Evolutionary conservation across 2,888 invertebrate genomes (phyloP), one percentile per base, ranked within the genome.

Genomic region (Cerastis rubricosa): DNA sequence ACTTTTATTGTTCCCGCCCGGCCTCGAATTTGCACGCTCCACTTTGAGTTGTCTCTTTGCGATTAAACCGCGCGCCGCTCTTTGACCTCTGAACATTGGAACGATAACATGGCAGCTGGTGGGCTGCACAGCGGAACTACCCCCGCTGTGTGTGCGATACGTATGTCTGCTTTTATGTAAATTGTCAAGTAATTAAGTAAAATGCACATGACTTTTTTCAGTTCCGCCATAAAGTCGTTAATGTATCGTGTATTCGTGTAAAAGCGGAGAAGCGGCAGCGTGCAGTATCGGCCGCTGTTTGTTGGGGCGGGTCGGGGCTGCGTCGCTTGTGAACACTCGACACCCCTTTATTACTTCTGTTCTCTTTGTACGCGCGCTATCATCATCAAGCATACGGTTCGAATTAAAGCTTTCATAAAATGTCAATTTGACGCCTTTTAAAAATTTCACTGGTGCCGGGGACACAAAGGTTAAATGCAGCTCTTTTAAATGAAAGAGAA

Each of bases 1-100:
- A 96, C 93, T 96, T 95, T 96, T 96, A 95, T 96, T 96, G 96
- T 96, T 94, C 93, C 93, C 92, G 89, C 90, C 90, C 92, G 92
- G 91, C 92, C 94, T 94, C 94, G 92, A 95, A 95, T 96, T 96
- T 95, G 94, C 96, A 95, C 95, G 96, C 94, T 95, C 91, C 94
- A 95, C 95, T 96, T 96, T 96, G 95, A 95, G 91, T 90, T 91
- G 92, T 92, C 95, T 94, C 93, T 95, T 94, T 94, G 93, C 95
- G 94, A 95, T 95, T 94, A 95, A 93, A 90, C 88, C 91, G 92
- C 89, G 90, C 90, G 90, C 86, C 86, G 90, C 91, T 89, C 91
- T 92, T 91, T 93, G 93, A 92, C 92, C 91, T 90, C 91, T 89
- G 89, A 89, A 91, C 90, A 88, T 87, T 87, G 87, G 83, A 90